Evolutionary conservation across 1,140 invertebrate species (phyloP).

Genomic region (Drosophila novamexicana): DNA sequence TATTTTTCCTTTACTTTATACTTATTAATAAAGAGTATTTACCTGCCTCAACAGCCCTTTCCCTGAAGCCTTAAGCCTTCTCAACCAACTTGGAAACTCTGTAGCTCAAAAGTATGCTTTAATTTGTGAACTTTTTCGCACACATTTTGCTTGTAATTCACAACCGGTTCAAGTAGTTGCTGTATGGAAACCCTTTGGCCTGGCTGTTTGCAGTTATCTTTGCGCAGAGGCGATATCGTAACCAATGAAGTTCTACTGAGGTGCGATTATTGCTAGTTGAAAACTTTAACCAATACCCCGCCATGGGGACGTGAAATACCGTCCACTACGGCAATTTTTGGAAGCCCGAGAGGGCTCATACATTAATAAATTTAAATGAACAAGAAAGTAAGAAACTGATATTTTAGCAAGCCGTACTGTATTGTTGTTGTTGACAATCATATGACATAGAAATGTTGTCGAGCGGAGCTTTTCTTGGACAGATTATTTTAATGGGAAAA

Average conservation of each 20-base stretch:
- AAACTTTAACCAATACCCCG: slow-evolving; percentile 94
- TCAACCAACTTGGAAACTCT: too few species aligned
- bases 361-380: slow-evolving; percentile 41
- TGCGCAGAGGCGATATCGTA: slow-evolving; percentile 90
- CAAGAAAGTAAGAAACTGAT: background rate
- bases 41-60: background rate
- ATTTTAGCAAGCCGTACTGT: too few species aligned
- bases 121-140: background rate
- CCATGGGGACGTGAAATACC: slow-evolving; percentile 95
- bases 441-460: too few species aligned
- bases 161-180: slow-evolving; percentile 30
- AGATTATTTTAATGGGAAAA: too few species aligned
- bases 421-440: too few species aligned
- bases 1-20: background rate
- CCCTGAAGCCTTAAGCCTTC: too few species aligned
- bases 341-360: slow-evolving; percentile 85
- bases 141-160: slow-evolving; percentile 35
- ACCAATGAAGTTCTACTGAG: slow-evolving; percentile 89
- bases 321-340: slow-evolving; percentile 95
- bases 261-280: slow-evolving; percentile 84
- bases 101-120: slow-evolving; percentile 21
- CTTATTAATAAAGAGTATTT: background rate
- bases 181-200: background rate
- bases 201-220: slow-evolving; percentile 41
- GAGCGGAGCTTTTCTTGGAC: too few species aligned